phyloP scores from a whole-genome alignment of 2,797 vertebrate genomes.

The Enteromius trimaculatus region DNA sequence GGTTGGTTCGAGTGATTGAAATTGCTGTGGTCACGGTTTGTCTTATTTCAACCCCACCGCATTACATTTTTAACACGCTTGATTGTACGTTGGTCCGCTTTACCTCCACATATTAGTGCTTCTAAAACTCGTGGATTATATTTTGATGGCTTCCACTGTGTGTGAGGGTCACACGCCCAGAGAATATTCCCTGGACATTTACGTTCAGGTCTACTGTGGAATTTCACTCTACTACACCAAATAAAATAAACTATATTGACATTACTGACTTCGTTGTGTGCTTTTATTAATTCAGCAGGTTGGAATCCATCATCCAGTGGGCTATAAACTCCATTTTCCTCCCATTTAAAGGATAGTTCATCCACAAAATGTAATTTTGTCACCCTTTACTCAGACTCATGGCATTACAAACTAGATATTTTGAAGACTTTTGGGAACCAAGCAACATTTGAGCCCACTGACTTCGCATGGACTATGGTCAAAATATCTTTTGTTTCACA shows the following conservation, averaged over 20 bases:
- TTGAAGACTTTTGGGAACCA: not conserved
- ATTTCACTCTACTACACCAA: slow-evolving; percentile 72
- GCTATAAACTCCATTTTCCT: not conserved
- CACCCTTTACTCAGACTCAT: not conserved
- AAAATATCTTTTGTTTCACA: not conserved
- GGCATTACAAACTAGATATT: not conserved
- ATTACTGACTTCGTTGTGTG: slow-evolving; percentile 23
- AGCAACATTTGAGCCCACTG: not conserved
- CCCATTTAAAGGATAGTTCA: not conserved
- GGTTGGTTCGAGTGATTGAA: slow-evolving; percentile 24
- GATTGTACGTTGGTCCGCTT: slow-evolving; percentile 65
- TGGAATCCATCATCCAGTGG: not conserved
- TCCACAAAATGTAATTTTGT: not conserved
- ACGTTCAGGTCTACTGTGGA: slow-evolving; percentile 62
- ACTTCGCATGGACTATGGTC: not conserved
- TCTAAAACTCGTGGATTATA: slow-evolving; percentile 56
- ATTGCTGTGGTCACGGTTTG: slow-evolving; percentile 44
- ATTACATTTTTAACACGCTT: slow-evolving; percentile 56
- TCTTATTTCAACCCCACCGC: slow-evolving; percentile 45
- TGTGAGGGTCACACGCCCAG: slow-evolving; percentile 54
- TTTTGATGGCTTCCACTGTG: slow-evolving; percentile 58
- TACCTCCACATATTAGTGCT: slow-evolving; percentile 66
- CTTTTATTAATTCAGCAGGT: slow-evolving; percentile 30
- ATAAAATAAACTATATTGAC: slow-evolving; percentile 68
- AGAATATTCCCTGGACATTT: slow-evolving; percentile 60